Evolutionary conservation across 2,113 vertebrate genomes (phyloP).

Genomic region (Semnornis frantzii): DNA sequence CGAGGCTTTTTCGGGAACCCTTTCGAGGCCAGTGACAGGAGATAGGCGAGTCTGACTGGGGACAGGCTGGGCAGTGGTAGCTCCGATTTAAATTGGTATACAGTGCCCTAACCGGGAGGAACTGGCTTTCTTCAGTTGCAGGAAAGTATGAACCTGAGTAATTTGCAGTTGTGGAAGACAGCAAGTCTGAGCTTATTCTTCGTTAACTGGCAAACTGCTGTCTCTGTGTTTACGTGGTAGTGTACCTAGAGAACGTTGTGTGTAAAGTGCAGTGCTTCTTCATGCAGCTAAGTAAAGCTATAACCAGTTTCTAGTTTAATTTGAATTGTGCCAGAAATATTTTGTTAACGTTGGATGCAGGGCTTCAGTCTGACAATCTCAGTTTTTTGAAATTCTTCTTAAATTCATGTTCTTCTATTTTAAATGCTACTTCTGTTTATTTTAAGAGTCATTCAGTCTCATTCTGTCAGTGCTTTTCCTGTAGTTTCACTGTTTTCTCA

Average conservation of each 20-base stretch:
- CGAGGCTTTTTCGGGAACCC: too few species aligned
- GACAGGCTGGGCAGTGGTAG: neutral
- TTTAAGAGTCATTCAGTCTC: neutral
- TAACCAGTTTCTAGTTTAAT: neutral
- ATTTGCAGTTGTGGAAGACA: neutral
- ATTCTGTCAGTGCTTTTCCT: neutral
- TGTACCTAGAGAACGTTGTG: neutral
- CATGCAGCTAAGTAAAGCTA: neutral
- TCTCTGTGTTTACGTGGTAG: neutral
- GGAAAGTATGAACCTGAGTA: neutral
- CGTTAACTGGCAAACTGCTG: neutral
- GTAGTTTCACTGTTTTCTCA: neutral
- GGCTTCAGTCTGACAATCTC: neutral
- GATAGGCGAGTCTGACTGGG: neutral
- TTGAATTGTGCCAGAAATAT: neutral
- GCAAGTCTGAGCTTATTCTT: neutral
- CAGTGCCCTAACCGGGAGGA: neutral
- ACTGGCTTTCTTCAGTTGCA: neutral
- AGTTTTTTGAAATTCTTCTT: neutral
- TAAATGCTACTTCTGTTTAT: neutral
- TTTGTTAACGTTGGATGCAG: neutral
- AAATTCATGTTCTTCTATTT: neutral
- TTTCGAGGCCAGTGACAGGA: neutral
- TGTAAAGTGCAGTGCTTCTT: neutral
- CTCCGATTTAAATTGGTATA: fast-evolving